Evolutionary conservation across 2,113 vertebrate species (phyloP).

Genomic region (Microcebus jonahi): DNA sequence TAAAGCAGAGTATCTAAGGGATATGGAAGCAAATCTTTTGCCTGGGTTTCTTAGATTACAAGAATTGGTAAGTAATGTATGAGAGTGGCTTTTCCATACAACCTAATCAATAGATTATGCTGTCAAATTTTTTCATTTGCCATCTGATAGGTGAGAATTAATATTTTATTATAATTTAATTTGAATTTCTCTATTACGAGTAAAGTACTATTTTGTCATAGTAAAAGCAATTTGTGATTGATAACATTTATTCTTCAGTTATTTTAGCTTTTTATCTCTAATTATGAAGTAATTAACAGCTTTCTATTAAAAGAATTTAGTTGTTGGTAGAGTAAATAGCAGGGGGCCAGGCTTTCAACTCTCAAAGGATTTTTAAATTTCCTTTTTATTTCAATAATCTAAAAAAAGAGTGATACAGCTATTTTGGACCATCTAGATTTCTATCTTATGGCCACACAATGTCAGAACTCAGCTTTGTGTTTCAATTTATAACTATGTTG

Average conservation of each 20-base stretch:
- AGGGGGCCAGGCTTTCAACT: not conserved
- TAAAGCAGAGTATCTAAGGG: constrained; percentile 94
- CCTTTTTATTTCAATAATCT: constrained; percentile 33
- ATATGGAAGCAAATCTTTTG: constrained; percentile 94
- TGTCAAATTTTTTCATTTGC: constrained; percentile 30
- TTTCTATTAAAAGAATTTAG: constrained; percentile 50
- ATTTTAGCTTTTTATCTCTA: constrained; percentile 44
- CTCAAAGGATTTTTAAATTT: constrained; percentile 28
- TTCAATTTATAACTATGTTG: not conserved
- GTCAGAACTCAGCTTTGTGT: constrained; percentile 12
- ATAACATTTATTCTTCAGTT: constrained; percentile 41
- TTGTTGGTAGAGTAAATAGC: not conserved
- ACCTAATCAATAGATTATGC: not conserved
- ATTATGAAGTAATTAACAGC: constrained; percentile 10
- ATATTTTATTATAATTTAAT: not conserved
- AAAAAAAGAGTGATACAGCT: not conserved
- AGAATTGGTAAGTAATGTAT: constrained; percentile 91
- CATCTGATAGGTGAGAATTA: not conserved
- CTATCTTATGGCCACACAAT: not conserved
- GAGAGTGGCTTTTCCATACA: not conserved
- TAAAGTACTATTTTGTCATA: constrained; percentile 20
- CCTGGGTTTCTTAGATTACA: constrained; percentile 96
- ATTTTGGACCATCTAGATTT: not conserved
- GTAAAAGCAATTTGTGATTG: not conserved
- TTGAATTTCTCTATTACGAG: not conserved